Conservation (phyloP, 1,140 invertebrate species). For the Olivierus martensii region DNA sequence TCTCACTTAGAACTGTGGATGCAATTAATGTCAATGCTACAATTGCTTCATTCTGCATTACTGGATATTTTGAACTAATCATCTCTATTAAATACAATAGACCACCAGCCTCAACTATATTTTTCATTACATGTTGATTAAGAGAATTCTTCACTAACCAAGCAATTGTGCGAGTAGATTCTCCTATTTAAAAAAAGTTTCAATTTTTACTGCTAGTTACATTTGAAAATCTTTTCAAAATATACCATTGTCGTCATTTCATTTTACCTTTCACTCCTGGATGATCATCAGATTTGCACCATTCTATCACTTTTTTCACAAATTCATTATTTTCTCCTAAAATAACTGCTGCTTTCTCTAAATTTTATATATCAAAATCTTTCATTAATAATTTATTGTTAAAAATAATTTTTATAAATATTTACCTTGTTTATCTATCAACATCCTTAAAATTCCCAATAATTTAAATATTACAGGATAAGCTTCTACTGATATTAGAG, state of each 20-base stretch:
- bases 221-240: not conserved
- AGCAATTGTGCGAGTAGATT: slow-evolving; percentile 63
- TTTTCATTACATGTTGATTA: slow-evolving; percentile 42
- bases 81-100: slow-evolving; percentile 59
- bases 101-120: slow-evolving; percentile 49
- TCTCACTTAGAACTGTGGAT: slow-evolving; percentile 12
- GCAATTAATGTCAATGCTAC: slow-evolving; percentile 30
- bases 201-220: not conserved
- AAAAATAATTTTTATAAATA: too few relatives aligned
- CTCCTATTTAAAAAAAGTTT: slow-evolving; percentile 35
- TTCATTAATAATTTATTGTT: too few relatives aligned
- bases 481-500: slow-evolving; percentile 54
- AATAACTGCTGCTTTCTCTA: slow-evolving; percentile 45
- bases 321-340: slow-evolving; percentile 43
- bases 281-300: slow-evolving; percentile 62
- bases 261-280: slow-evolving; percentile 51
- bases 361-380: too few relatives aligned
- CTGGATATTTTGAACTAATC: slow-evolving; percentile 58
- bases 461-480: slow-evolving; percentile 72
- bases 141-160: slow-evolving; percentile 62
- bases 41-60: slow-evolving; percentile 77
- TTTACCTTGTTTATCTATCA: slow-evolving; percentile 59
- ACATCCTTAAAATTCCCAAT: slow-evolving; percentile 67
- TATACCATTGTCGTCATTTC: not conserved
- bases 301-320: slow-evolving; percentile 50